Percentiles rank a stretch among this genome's conserved stretches.
phyloP scores from a whole-genome alignment of 1,140 invertebrate species.

The Penaeus japonicus region DNA sequence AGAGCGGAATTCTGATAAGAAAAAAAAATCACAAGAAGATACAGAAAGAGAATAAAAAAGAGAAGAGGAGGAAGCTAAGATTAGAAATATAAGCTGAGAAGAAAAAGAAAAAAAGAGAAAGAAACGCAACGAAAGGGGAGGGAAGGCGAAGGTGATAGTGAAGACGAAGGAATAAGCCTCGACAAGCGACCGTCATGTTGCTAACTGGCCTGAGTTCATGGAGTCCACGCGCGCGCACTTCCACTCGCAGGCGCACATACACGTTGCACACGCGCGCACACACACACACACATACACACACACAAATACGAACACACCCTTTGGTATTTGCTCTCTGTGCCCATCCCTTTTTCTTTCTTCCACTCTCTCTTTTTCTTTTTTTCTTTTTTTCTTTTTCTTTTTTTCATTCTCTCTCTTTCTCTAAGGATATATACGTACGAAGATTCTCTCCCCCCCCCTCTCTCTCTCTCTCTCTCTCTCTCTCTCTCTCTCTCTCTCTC shows the following conservation, averaged over 20 bases:
- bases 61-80: neutral
- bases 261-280: no score
- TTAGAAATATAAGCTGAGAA: no score
- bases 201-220: no score
- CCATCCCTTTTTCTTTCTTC: neutral
- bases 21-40: neutral
- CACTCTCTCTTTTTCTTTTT: neutral
- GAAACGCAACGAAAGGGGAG: neutral
- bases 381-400: neutral
- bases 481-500: neutral
- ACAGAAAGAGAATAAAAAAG: neutral
- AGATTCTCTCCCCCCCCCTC: neutral
- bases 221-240: no score
- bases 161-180: neutral
- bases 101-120: neutral
- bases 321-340: neutral
- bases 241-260: no score
- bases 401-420: neutral
- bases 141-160: neutral
- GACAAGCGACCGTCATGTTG: no score
- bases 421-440: neutral
- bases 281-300: no score
- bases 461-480: conserved; percentile 1
- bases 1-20: no score
- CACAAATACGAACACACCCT: no score